Evolutionary conservation across 2,888 invertebrate species (phyloP).

Genomic region (Acleris literana): DNA sequence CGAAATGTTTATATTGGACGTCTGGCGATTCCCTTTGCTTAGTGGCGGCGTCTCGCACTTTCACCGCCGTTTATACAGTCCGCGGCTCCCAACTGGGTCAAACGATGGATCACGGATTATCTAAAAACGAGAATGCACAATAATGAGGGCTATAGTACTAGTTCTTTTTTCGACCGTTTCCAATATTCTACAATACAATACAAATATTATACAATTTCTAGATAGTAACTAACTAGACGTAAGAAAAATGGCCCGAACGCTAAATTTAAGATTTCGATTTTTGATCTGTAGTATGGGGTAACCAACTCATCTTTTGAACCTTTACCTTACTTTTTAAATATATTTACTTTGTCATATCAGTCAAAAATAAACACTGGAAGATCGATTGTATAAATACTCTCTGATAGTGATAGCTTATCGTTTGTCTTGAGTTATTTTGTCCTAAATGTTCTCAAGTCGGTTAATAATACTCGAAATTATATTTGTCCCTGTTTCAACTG

Average conservation of each 20-base stretch:
- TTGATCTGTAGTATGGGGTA: no score
- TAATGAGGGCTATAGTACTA: neutral
- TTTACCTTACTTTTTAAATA: no score
- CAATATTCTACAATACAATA: neutral
- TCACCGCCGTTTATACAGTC: conserved; percentile 59
- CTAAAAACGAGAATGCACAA: conserved; percentile 40
- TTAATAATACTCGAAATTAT: conserved; percentile 9
- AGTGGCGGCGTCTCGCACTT: conserved; percentile 67
- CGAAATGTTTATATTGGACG: conserved; percentile 67
- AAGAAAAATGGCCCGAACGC: conserved; percentile 39
- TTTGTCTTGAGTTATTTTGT: conserved; percentile 6
- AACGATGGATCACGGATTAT: conserved; percentile 55
- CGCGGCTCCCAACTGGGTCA: conserved; percentile 62
- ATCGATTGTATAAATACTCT: conserved; percentile 19
- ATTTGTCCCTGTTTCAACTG: conserved; percentile 1
- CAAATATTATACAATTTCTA: neutral
- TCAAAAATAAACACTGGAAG: conserved; percentile 39
- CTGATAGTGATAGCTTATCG: conserved; percentile 51
- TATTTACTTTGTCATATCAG: no score
- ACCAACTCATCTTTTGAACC: no score
- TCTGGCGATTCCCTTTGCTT: conserved; percentile 56
- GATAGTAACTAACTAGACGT: neutral
- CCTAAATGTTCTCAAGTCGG: neutral
- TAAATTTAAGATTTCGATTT: no score
- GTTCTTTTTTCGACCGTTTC: no score